Evolutionary conservation across 2,797 vertebrate species (phyloP), one percentile per base, ranked within the genome.

Genomic region (Manis crassicaudata): DNA sequence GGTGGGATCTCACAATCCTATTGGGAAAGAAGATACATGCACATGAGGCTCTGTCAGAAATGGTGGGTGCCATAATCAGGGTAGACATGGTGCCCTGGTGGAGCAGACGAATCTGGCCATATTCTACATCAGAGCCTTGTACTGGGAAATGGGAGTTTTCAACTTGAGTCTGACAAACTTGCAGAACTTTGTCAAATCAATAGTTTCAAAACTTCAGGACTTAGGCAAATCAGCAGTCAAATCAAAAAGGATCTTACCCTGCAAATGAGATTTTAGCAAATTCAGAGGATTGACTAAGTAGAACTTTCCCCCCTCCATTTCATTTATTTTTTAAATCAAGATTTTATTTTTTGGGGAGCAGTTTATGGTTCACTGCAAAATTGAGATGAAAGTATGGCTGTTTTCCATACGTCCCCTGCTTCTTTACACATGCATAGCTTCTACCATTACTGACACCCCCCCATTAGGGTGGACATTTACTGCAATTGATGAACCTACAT

Each of bases 71-170:
- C 29, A 8, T 7, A 10, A 46, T 62, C 50, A 16, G 37, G 68
- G 32, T 2, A 73, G 17, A 23, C 1, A 2, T 1, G 2, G 7
- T 4, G 0, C 37, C n/a, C 50, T 35, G 12, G 13, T 18, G 18
- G 46, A 50, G 32, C 17, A 21, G n/a, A n/a, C 43, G 29, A 52
- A 23, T 27, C 10, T 23, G 76, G 32, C 32, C 18, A 1, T 4
- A 1, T 13, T 56, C 25, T 37, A n/a, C 27, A 2, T n/a, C 37
- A 20, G 60, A 35, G 10, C 46, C n/a, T 6, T 52, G 0, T 5
- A 54, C 21, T 9, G 4, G 6, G 63, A 90, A 84, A 21, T 3
- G 46, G 40, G 20, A 13, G 18, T 62, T 75, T 70, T 86, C 43
- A 82, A 2, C 27, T 12, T 0, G 3, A 82, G 58, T 3, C n/a